These are phyloP conservation scores for Aspidiotus rigidus DNA, from an alignment of 2,888 invertebrate species.

Conservation along the genomic window DNA sequence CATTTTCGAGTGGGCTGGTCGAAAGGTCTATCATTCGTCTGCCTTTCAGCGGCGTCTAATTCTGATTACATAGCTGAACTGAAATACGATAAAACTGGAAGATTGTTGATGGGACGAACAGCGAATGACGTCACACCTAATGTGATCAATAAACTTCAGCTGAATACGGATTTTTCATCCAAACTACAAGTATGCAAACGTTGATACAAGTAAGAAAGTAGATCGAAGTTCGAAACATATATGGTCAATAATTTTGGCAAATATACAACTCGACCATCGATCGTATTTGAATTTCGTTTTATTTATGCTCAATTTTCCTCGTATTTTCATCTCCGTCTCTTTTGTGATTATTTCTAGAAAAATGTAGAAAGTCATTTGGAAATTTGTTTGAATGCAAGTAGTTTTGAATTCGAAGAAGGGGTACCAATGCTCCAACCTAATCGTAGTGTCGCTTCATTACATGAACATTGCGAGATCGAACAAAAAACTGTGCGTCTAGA, in stretches of 20 bases:
- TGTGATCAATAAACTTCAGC: slow-evolving; percentile 32
- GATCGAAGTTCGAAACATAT: too few relatives aligned
- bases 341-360: slow-evolving; percentile 26
- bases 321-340: background rate
- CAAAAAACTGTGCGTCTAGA: slow-evolving; percentile 42
- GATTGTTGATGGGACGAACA: slow-evolving; percentile 33
- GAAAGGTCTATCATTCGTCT: slow-evolving; percentile 29
- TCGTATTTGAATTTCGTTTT: background rate
- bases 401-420: slow-evolving; percentile 22
- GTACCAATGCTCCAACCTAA: slow-evolving; percentile 40
- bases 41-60: slow-evolving; percentile 9
- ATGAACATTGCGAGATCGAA: slow-evolving; percentile 48
- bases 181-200: slow-evolving; percentile 17
- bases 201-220: too few relatives aligned
- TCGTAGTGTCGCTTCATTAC: slow-evolving; percentile 47
- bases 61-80: background rate
- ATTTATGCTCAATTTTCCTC: background rate
- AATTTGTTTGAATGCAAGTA: slow-evolving; percentile 35
- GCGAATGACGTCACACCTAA: slow-evolving; percentile 31
- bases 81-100: slow-evolving; percentile 22
- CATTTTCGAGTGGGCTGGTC: slow-evolving; percentile 33
- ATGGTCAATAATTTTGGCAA: too few relatives aligned
- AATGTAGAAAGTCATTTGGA: slow-evolving; percentile 35
- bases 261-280: background rate
- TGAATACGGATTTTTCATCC: slow-evolving; percentile 18